phyloP scores from a whole-genome alignment of 1,140 invertebrate species.

The Drosophila santomea region DNA sequence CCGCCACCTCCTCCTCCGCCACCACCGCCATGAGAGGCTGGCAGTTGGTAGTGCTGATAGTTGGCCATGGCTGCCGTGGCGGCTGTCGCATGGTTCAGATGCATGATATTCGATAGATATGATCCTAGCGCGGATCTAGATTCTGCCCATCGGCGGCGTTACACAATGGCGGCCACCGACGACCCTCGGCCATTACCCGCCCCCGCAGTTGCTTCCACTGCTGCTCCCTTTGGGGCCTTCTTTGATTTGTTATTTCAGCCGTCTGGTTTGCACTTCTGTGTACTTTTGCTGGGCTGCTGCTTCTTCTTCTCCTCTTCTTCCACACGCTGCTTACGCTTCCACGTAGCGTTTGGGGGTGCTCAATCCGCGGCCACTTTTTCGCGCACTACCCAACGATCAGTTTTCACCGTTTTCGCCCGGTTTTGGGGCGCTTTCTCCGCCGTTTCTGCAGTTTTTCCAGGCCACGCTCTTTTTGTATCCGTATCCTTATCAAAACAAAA shows the following conservation, averaged over 20 bases:
- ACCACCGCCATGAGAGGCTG: constrained; percentile 56
- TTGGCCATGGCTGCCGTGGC: constrained; percentile 80
- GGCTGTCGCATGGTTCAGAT: constrained; percentile 82
- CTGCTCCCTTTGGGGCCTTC: constrained; percentile 35
- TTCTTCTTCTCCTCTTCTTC: constrained; percentile 32
- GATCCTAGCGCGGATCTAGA: constrained; percentile 54
- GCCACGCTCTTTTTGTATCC: constrained; percentile 75
- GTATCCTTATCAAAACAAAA: constrained; percentile 85
- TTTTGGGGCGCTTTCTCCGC: constrained; percentile 47
- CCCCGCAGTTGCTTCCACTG: constrained; percentile 4
- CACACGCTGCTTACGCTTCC: constrained; percentile 62
- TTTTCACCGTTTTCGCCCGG: constrained; percentile 55
- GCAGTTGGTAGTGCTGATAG: constrained; percentile 80
- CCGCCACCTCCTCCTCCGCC: constrained; percentile 41
- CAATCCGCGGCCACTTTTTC: constrained; percentile 34
- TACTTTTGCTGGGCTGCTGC: constrained; percentile 41
- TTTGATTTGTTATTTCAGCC: constrained; percentile 75
- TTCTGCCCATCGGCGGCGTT: constrained; percentile 67
- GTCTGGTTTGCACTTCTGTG: constrained; percentile 65
- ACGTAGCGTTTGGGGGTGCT: constrained; percentile 50
- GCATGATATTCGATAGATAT: constrained; percentile 71
- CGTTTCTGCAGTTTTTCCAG: constrained; percentile 67
- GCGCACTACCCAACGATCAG: constrained; percentile 53
- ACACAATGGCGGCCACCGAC: constrained; percentile 65
- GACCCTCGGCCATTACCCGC: constrained; percentile 62